Base-by-base conservation (phyloP, 2,888 invertebrate species). In the Drosophila buzzatii region DNA sequence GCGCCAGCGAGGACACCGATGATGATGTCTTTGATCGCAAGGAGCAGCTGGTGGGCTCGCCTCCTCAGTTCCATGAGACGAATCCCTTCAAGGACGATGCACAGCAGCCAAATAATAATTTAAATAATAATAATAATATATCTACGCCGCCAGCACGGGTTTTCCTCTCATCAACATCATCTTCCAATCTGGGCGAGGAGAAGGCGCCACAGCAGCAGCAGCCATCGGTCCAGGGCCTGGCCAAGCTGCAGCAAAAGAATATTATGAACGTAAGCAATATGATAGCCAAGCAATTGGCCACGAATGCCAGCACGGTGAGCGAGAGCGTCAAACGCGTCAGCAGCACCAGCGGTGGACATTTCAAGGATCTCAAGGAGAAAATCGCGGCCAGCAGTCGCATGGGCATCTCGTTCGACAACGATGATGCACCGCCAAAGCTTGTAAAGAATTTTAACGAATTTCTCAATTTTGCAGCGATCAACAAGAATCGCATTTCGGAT, bases 371-470 rank as follows among this genome's bases (percentile, higher is more conserved):
- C 33, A 95, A 95, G 79, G 94, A 95, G 65, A 94, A 94, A 81
- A 93, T 94, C 47, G 93, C 93, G 0, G 93, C 94, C 0, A 93
- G 88, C 42, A 92, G 94, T 66, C 94, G 94, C 78, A 92, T 93
- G 69, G 93, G 92, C 27, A 65, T 90, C 27, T 85, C 86, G 2
- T 80, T 87, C 18, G 91, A 92, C 37, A 20, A 7, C 8, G 70
- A 73, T 6, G 79, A 67, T 12, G 62, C 55, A 56, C 91, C 92
- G 1, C 93, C 94, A 41, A 93, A 92, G 60, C 93, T 95, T 12
- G 96, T 97, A 3, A 97, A 96, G 92, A 97, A 97, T 92, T 94
- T 97, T 42, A 97, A 97, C 89, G 97, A 97, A 93, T 97, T 97
- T 91, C 94, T 97, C 0, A 97, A 96, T 89, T 96, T 97, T 87